These are phyloP conservation scores for Diprion similis DNA, from an alignment of 1,140 invertebrate genomes.

Conservation along the genomic window DNA sequence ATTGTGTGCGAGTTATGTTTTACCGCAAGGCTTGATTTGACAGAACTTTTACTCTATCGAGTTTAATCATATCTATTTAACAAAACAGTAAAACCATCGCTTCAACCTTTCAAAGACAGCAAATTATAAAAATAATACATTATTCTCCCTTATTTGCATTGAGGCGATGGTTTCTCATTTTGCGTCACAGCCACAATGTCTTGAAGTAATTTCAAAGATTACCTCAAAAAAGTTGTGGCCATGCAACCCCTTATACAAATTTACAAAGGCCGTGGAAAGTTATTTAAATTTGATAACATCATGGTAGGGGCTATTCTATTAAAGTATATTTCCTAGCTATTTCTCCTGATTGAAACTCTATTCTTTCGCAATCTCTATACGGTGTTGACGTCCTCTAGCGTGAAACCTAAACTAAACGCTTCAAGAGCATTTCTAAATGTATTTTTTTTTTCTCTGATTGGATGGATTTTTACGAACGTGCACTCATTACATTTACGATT, in stretches of 20 bases:
- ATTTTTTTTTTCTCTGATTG: slow-evolving; percentile 13
- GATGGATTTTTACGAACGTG: slow-evolving; percentile 19
- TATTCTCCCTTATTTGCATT: slow-evolving; percentile 40
- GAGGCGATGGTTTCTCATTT: slow-evolving; percentile 45
- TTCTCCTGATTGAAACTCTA: not conserved
- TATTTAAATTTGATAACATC: not conserved
- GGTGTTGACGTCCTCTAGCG: not conserved
- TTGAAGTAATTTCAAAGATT: not conserved
- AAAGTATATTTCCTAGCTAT: slow-evolving; percentile 19
- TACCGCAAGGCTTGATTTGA: slow-evolving; percentile 19
- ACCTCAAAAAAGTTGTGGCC: too few relatives aligned
- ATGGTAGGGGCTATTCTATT: slow-evolving; percentile 2
- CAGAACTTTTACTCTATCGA: slow-evolving; percentile 3
- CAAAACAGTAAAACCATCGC: slow-evolving; percentile 39
- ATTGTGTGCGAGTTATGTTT: slow-evolving; percentile 16
- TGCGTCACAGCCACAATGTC: slow-evolving; percentile 17
- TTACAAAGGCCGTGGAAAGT: too few relatives aligned
- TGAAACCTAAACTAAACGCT: not conserved
- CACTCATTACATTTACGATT: slow-evolving; percentile 13
- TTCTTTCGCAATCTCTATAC: slow-evolving; percentile 3
- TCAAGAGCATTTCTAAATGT: slow-evolving; percentile 9
- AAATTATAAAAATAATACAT: slow-evolving; percentile 61
- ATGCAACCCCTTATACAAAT: too few relatives aligned
- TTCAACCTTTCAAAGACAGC: slow-evolving; percentile 39
- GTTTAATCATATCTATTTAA: slow-evolving; percentile 17